A percentile compares a stretch with the other conserved stretches of the same genome.
Evolutionary conservation across 2,797 vertebrate species (phyloP).

Genomic region (Falco peregrinus): DNA sequence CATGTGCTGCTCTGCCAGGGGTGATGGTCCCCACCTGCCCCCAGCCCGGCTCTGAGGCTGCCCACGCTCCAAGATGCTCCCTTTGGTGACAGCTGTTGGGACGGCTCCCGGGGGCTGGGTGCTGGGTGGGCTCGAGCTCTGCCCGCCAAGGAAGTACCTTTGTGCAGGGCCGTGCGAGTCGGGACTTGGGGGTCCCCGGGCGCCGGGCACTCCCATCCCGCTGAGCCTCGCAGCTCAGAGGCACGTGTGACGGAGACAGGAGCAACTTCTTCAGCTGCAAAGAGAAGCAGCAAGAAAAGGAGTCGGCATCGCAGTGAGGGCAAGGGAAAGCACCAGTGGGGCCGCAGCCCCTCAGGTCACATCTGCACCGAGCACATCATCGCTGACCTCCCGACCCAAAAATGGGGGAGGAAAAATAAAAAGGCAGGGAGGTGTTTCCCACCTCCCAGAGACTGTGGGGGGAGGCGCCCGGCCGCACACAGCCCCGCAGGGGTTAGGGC

Average conservation of each 20-base stretch:
- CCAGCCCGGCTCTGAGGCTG: background rate
- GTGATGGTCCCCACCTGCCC: background rate
- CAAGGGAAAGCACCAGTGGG: rapidly evolving
- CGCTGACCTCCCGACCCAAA: background rate
- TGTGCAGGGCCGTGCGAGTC: conserved; percentile 78
- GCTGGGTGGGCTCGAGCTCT: background rate
- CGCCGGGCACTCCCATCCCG: conserved; percentile 83
- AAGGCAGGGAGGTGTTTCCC: background rate
- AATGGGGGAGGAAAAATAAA: background rate
- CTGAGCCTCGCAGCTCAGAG: conserved; percentile 80
- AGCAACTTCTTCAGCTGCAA: conserved; percentile 92
- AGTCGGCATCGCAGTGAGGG: conserved; percentile 22
- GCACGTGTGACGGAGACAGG: conserved; percentile 87
- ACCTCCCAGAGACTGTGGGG: background rate
- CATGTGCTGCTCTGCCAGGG: rapidly evolving
- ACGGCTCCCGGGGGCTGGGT: rapidly evolving
- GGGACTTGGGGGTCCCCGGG: conserved; percentile 81
- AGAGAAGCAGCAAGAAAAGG: conserved; percentile 61
- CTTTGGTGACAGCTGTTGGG: background rate
- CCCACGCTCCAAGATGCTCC: background rate
- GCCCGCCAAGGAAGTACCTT: conserved; percentile 81
- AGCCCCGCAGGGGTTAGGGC: background rate
- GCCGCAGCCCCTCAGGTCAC: background rate
- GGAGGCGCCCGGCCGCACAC: background rate
- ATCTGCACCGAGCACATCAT: rapidly evolving